Base-by-base conservation (phyloP, 2,797 vertebrate genomes). In the Poecilia velifera region DNA sequence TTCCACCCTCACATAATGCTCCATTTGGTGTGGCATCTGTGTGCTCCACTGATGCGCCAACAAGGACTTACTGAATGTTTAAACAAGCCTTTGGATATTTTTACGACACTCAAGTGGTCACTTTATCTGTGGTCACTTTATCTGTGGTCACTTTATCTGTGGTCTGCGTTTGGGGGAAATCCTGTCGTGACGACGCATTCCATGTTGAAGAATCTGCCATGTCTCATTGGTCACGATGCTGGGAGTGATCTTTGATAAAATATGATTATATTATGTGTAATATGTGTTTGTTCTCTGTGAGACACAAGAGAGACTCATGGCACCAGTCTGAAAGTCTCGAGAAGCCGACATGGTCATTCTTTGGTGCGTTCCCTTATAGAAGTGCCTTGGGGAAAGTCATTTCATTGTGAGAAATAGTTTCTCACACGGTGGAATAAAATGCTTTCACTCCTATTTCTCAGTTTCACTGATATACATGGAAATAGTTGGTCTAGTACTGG, bases 1-100 rank as follows among this genome's bases (percentile, higher is more conserved):
- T 68, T 82, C 81, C 80, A 39, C 82, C 88, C 81, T 82, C 80
- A 3, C 77, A 87, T 74, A 76, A 87, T 51, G 73, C 83, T 84
- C 88, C 90, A 90, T 92, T 90, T 90, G 89, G 87, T 85, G 72
- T 75, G 83, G 84, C 88, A 90, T 91, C 91, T 91, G 91, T 89
- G 87, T 81, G 79, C 81, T 75, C 78, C 75, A 14, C 57, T 53
- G 88, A 90, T 84, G 88, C 81, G 88, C 88, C 88, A 91, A 88
- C 86, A 88, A 87, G 85, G 84, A 87, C 90, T 92, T 83, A 86
- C 77, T 1, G 31, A 85, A 83, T 84, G 84, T 90, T 89, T 86
- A 85, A 91, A 92, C 88, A 88, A 90, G 82, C 77, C 45, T 45
- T 84, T 66, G 73, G 83, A 87, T 87, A 86, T 88, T 86, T 53